Base-by-base conservation (phyloP, 1,140 invertebrate genomes). In the Rhyacophila brunnea region DNA sequence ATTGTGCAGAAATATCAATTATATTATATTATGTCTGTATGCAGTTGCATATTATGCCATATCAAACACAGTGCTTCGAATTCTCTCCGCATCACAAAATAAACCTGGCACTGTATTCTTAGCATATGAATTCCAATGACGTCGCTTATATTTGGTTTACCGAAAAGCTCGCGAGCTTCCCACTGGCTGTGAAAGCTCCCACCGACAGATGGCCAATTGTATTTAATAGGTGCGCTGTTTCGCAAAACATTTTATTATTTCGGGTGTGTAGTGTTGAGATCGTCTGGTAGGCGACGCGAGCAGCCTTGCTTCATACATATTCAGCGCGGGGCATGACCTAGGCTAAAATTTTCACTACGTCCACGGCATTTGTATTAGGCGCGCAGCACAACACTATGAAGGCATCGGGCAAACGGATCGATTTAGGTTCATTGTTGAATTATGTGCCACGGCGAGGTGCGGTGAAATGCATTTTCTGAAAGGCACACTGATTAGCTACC, bases 311-410 rank as follows among this genome's bases (percentile, higher is more conserved):
- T 65, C 64, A 65, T 65, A 65, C 64, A 65, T 65, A 65, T 65
- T 65, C 64, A 65, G 64, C 50, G 52, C 64, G 64, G 55, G 50
- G 57, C 60, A 56, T 60, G 64, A 65, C 64, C 64, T 65, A 65
- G 60, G 60, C 49, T 58, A 65, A 58, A 64, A 64, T 64, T 64
- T 64, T 60, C 64, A 65, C 60, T 65, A 62, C 64, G 55, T 55
- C 46, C 46, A 46, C 56, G 40, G 64, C 64, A 65, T 65, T 65
- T 50, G 58, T 65, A 65, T 62, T 58, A 55, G 43, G 52, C n/a
- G 51, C 42, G 9, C 52, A 55, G 43, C 34, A 19, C 54, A 44
- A 19, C 35, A 19, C 35, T 18, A 32, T 35, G 11, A 20, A 38
- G 45, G 45, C 35, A 4, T n/a, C 18, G 46, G 23, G 28, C 7